phyloP scores from a whole-genome alignment of 2,888 invertebrate genomes.

The Creontiades dilutus region DNA sequence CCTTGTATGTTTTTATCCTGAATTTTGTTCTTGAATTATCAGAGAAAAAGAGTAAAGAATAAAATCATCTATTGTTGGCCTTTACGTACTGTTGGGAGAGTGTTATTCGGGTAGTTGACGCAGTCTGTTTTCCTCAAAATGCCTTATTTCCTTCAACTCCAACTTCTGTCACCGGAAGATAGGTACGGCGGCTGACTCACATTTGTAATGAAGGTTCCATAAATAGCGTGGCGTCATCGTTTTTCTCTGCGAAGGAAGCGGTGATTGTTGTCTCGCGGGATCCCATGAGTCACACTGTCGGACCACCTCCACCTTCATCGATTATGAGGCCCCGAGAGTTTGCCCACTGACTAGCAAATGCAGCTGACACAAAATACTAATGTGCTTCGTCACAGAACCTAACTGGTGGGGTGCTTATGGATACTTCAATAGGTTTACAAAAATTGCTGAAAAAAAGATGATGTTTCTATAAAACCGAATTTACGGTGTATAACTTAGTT shows the following conservation, averaged over 20 bases:
- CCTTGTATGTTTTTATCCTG: too few relatives aligned
- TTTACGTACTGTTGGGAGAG: too few relatives aligned
- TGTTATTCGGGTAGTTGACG: too few relatives aligned
- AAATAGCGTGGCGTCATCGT: conserved; percentile 44
- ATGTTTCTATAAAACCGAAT: too few relatives aligned
- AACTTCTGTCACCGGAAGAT: not conserved
- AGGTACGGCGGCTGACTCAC: conserved; percentile 24
- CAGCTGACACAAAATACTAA: not conserved
- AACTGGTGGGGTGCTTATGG: too few relatives aligned
- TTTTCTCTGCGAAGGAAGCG: conserved; percentile 3
- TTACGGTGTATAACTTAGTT: too few relatives aligned
- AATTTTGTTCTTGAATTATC: too few relatives aligned
- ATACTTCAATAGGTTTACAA: too few relatives aligned
- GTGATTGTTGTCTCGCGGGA: conserved; percentile 44
- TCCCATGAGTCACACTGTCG: not conserved
- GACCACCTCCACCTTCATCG: conserved; percentile 10
- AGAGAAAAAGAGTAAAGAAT: too few relatives aligned
- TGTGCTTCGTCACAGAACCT: too few relatives aligned
- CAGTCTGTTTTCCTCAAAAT: not conserved
- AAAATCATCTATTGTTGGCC: too few relatives aligned
- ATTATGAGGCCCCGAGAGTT: not conserved
- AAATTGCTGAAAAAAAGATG: too few relatives aligned
- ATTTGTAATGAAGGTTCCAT: conserved; percentile 18
- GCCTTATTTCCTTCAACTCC: not conserved
- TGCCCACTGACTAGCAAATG: not conserved